A percentile compares a stretch with the other conserved stretches of the same genome.
phyloP scores from a whole-genome alignment of 2,888 invertebrate species.

The Chalcosyrphus nemorum region DNA sequence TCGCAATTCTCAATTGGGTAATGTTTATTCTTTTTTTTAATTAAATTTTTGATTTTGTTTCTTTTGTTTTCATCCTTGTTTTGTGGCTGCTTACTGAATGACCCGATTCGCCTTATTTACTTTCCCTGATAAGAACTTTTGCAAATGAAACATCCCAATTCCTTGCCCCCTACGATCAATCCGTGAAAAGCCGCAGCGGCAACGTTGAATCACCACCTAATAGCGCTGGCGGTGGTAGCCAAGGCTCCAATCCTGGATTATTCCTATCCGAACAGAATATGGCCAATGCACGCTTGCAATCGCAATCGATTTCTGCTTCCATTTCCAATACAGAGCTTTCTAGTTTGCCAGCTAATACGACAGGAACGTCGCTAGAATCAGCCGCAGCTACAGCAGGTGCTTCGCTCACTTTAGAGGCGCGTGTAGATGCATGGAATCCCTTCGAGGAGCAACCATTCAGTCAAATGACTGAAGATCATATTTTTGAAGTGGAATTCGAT shows the following conservation, averaged over 20 bases:
- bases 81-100: constrained; percentile 57
- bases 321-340: constrained; percentile 76
- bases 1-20: constrained; percentile 40
- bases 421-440: constrained; percentile 90
- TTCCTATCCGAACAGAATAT: constrained; percentile 78
- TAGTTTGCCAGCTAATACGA: constrained; percentile 66
- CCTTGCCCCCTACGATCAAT: constrained; percentile 88
- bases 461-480: constrained; percentile 90
- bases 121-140: constrained; percentile 84
- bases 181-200: constrained; percentile 83
- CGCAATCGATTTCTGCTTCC: constrained; percentile 77
- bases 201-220: constrained; percentile 73
- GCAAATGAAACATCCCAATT: constrained; percentile 89
- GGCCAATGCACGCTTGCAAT: constrained; percentile 69
- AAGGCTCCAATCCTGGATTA: constrained; percentile 79
- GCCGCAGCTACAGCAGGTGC: constrained; percentile 60
- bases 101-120: constrained; percentile 23
- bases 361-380: constrained; percentile 74
- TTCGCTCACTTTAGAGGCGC: constrained; percentile 76
- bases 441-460: constrained; percentile 90
- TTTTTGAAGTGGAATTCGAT: constrained; percentile 92
- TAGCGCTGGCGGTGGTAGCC: constrained; percentile 56
- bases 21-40: constrained; percentile 23
- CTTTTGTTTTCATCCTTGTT: constrained; percentile 39
- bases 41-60: constrained; percentile 73